phyloP scores from a whole-genome alignment of 2,113 vertebrate species.

The Dermatemys mawii region DNA sequence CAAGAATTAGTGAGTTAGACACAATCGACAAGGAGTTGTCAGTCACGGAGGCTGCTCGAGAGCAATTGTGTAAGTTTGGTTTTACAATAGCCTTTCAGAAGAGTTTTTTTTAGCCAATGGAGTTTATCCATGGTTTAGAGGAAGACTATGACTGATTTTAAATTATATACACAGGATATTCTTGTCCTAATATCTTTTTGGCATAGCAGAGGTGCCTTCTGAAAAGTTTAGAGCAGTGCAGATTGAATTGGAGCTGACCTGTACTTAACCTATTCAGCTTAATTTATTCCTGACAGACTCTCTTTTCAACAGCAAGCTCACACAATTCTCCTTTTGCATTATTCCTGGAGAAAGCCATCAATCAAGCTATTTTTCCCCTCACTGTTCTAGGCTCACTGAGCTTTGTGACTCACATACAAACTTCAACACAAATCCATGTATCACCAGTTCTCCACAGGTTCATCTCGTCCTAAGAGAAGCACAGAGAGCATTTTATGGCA shows the following conservation, averaged over 20 bases:
- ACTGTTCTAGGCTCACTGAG: background rate
- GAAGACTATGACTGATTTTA: slow-evolving; percentile 1
- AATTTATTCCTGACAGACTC: slow-evolving; percentile 70
- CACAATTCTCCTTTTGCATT: slow-evolving; percentile 51
- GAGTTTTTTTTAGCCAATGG: background rate
- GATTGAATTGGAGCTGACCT: slow-evolving; percentile 66
- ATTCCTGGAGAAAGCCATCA: background rate
- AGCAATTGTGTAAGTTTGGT: background rate
- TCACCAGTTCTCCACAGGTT: background rate
- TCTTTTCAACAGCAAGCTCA: slow-evolving; percentile 66
- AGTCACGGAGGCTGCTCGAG: background rate
- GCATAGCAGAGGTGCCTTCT: slow-evolving; percentile 58
- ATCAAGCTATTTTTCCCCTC: background rate
- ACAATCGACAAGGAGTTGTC: background rate
- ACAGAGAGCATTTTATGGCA: background rate
- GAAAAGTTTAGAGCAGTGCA: slow-evolving; percentile 68
- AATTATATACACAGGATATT: slow-evolving; percentile 26
- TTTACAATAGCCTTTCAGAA: background rate
- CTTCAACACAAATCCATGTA: background rate
- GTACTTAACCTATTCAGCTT: slow-evolving; percentile 68
- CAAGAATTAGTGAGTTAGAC: slow-evolving; percentile 24
- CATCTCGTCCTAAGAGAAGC: background rate
- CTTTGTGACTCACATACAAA: background rate
- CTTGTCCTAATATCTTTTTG: slow-evolving; percentile 55
- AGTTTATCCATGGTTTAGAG: background rate